Percentiles rank a stretch among this genome's conserved stretches.
Evolutionary conservation across 2,113 vertebrate species (phyloP).

Genomic region (Rallus limicola): DNA sequence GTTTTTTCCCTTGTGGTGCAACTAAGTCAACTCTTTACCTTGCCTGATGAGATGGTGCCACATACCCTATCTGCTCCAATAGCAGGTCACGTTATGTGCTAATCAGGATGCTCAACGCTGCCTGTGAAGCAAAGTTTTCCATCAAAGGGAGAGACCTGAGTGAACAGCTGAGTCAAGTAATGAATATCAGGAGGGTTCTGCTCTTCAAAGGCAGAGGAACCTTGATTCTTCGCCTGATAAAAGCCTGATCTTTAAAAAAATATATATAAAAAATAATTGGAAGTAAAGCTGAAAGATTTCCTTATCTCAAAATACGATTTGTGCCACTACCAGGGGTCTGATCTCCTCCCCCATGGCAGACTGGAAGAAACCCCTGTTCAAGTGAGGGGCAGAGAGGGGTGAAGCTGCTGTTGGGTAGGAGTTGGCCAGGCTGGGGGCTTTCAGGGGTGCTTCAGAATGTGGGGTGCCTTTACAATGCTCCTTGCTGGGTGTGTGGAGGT

Average conservation of each 20-base stretch:
- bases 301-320: not conserved
- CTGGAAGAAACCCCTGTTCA: not conserved
- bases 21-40: not conserved
- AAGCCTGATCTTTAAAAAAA: not conserved
- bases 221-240: slow-evolving; percentile 51
- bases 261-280: not conserved
- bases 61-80: not conserved
- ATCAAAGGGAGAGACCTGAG: slow-evolving; percentile 31
- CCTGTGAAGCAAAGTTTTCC: slow-evolving; percentile 10
- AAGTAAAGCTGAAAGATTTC: not conserved
- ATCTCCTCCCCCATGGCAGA: not conserved
- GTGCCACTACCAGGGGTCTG: not conserved
- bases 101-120: slow-evolving; percentile 11
- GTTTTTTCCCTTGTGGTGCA: not conserved
- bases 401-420: not conserved
- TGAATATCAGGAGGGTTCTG: slow-evolving; percentile 54
- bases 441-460: not conserved
- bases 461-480: not conserved
- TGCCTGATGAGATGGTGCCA: not conserved
- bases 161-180: slow-evolving; percentile 52
- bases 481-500: not conserved
- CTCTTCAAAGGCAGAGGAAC: slow-evolving; percentile 48
- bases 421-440: not conserved
- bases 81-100: not conserved
- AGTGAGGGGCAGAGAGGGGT: not conserved